A percentile compares a stretch with the other conserved stretches of the same genome.
Evolutionary conservation across 2,888 invertebrate genomes (phyloP).

Genomic region (Molorchus minor): DNA sequence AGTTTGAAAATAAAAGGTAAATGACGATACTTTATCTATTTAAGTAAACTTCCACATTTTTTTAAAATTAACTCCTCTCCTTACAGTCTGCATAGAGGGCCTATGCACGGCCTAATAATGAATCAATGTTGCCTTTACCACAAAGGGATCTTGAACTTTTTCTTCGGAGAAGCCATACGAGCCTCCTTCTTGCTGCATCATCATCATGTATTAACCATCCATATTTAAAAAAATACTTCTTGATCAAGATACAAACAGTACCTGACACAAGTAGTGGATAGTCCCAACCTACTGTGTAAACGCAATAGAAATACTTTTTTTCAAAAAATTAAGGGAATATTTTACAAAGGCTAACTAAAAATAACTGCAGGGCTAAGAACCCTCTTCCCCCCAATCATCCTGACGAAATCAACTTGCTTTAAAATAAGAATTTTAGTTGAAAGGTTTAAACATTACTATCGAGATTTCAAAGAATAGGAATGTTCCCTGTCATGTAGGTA

Average conservation of each 20-base stretch:
- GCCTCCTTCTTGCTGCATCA: slow-evolving; percentile 79
- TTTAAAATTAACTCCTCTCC: too few species aligned
- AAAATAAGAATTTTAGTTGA: too few species aligned
- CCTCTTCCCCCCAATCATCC: too few species aligned
- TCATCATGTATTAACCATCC: slow-evolving; percentile 78
- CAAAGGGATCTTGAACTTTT: slow-evolving; percentile 85
- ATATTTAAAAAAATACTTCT: slow-evolving; percentile 62
- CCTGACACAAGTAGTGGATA: slow-evolving; percentile 15
- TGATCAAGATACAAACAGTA: slow-evolving; percentile 17
- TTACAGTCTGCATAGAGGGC: slow-evolving; percentile 96
- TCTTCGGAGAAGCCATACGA: slow-evolving; percentile 86
- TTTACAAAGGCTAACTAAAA: too few species aligned
- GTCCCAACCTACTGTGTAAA: too few species aligned
- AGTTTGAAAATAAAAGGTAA: background rate
- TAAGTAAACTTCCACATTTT: slow-evolving; percentile 97
- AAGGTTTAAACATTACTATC: too few species aligned
- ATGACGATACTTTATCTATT: slow-evolving; percentile 83
- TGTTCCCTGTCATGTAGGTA: slow-evolving; percentile 14
- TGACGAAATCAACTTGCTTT: too few species aligned
- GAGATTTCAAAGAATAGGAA: background rate
- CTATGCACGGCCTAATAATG: slow-evolving; percentile 92
- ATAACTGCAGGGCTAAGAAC: too few species aligned
- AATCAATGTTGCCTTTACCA: slow-evolving; percentile 91
- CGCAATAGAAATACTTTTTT: too few species aligned
- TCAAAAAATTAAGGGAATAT: too few species aligned